Evolutionary conservation across 2,113 vertebrate genomes (phyloP), one percentile per base, ranked within the genome.

Genomic region (Dromas ardeola): DNA sequence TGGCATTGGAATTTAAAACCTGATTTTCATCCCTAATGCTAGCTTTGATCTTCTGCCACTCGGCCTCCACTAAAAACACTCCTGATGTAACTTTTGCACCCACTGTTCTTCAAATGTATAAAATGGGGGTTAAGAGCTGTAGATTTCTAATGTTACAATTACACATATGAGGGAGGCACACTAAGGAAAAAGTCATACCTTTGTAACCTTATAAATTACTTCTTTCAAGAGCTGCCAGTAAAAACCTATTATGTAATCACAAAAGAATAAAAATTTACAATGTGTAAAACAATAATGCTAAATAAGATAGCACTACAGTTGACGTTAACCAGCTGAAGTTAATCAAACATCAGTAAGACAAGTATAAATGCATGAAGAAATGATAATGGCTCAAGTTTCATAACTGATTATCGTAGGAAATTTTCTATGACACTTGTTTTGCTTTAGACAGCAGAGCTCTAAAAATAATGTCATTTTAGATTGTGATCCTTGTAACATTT

Each of bases 201-300:
- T 90, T 81, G 49, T 81, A 84, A 38, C 30, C 11, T 47, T 69
- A 67, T 59, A 93, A 88, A 87, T 89, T 43, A 67, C 43, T 89
- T 91, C 7, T 88, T 95, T 87, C 47, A 81, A 84, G 65, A 74
- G 32, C 43, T 87, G 34, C 22, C 58, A 67, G 38, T 70, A 82
- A 88, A 91, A 78, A 63, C 9, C 32, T 59, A 43, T 12, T 81
- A 30, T 49, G 16, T 71, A 63, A 61, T 78, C n/a, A 43, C 65
- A 53, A 86, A 95, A 84, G 16, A 76, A 95, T 85, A 82, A 90
- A 92, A 94, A 62, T 66, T 92, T 88, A 88, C 82, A 80, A 55
- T 29, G 20, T 86, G 34, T 76, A 71, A 91, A 88, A 59, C 16
- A 52, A 14, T 79, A 78, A 63, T 43, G 53, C 43, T 89, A 93